A percentile compares a stretch with the other conserved stretches of the same genome.
Evolutionary conservation across 2,888 invertebrate genomes (phyloP).

Genomic region (Ophion ellenae): DNA sequence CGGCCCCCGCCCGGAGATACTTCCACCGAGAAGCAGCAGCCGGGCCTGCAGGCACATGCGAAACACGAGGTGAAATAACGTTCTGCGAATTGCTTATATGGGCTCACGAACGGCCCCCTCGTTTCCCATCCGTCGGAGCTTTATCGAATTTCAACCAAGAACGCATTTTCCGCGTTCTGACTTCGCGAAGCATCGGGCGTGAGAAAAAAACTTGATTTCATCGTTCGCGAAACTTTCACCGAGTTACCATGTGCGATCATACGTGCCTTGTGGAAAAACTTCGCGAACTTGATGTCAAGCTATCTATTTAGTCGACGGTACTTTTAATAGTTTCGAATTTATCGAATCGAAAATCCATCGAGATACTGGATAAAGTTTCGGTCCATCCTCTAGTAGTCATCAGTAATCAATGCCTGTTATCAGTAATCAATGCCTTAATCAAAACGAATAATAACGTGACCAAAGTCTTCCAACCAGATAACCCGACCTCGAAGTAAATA

Average conservation of each 20-base stretch:
- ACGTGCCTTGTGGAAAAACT: neutral
- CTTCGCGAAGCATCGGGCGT: constrained; percentile 9
- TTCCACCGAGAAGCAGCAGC: constrained; percentile 20
- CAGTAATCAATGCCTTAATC: neutral
- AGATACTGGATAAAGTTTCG: neutral
- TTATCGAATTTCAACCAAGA: constrained; percentile 65
- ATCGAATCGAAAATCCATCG: neutral
- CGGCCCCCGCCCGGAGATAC: constrained; percentile 45
- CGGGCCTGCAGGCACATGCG: constrained; percentile 26
- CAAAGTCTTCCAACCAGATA: neutral
- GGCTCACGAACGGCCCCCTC: constrained; percentile 7
- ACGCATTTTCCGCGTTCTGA: constrained; percentile 57
- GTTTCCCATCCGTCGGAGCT: constrained; percentile 29
- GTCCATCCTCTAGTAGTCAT: neutral
- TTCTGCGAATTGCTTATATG: constrained; percentile 53
- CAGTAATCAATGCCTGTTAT: neutral
- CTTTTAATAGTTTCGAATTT: neutral
- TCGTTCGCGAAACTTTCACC: neutral
- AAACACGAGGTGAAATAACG: constrained; percentile 49
- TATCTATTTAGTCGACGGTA: neutral
- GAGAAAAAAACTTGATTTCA: constrained; percentile 1
- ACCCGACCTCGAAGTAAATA: neutral
- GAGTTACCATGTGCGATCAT: no score
- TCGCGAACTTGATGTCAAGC: neutral
- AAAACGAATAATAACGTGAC: neutral